phyloP scores from a whole-genome alignment of 2,113 vertebrate genomes.

The Panurus biarmicus region DNA sequence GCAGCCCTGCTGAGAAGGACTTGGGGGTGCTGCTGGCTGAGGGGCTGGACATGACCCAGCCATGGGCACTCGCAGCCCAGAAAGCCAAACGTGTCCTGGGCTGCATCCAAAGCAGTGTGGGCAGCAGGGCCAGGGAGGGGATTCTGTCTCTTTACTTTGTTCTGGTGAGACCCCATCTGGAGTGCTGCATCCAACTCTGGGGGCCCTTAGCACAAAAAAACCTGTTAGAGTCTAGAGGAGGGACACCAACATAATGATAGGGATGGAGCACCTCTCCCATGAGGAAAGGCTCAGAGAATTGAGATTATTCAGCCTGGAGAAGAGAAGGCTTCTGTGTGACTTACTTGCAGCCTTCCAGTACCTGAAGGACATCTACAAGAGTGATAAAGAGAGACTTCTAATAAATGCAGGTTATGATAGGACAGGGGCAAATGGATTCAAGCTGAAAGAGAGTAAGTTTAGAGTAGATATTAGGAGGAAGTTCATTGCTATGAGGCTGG shows the following conservation, averaged over 20 bases:
- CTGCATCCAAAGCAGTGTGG: fast-evolving
- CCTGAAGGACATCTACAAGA: not conserved
- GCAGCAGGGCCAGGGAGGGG: fast-evolving
- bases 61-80: not conserved
- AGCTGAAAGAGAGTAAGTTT: not conserved
- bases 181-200: not conserved
- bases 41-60: not conserved
- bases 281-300: not conserved
- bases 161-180: fast-evolving
- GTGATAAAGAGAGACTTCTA: not conserved
- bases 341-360: not conserved
- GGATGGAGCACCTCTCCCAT: not conserved
- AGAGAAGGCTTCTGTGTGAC: not conserved
- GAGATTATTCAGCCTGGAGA: not conserved
- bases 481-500: not conserved
- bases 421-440: not conserved
- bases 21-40: not conserved
- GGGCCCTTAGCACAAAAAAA: not conserved
- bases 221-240: not conserved
- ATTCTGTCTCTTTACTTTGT: fast-evolving
- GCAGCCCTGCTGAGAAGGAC: not conserved
- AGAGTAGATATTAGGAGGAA: not conserved
- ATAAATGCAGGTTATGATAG: not conserved
- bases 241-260: not conserved
- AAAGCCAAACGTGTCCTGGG: not conserved